phyloP scores from a whole-genome alignment of 1,140 invertebrate genomes.

The Drosophila jambulina region DNA sequence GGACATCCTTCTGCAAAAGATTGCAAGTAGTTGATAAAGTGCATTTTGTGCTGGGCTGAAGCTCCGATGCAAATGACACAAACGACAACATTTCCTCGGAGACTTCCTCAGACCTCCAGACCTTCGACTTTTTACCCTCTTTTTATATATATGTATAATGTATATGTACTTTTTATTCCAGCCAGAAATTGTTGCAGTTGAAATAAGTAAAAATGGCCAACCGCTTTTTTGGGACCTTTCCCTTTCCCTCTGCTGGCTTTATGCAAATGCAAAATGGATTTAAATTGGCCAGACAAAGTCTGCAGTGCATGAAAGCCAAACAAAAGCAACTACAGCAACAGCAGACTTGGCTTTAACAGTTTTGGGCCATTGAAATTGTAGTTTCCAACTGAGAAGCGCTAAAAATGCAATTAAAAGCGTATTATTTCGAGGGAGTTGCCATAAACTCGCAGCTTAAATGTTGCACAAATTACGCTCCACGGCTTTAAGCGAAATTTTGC shows the following conservation, averaged over 20 bases:
- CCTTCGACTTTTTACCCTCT: background rate
- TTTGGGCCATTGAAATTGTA: conserved; percentile 45
- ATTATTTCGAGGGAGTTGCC: conserved; percentile 24
- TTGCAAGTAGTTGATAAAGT: conserved; percentile 72
- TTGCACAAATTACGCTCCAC: conserved; percentile 54
- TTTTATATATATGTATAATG: background rate
- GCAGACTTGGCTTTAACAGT: conserved; percentile 44
- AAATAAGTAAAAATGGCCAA: conserved; percentile 61
- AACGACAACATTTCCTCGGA: conserved; percentile 56
- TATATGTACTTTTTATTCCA: conserved; percentile 13
- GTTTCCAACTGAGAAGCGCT: conserved; percentile 41
- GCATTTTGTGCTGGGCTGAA: conserved; percentile 59
- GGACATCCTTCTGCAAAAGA: conserved; percentile 42
- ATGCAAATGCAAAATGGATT: conserved; percentile 63
- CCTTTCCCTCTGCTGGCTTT: conserved; percentile 19
- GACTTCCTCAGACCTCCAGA: conserved; percentile 7
- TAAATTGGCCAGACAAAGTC: conserved; percentile 56
- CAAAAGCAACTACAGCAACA: conserved; percentile 4
- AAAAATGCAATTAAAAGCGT: conserved; percentile 71
- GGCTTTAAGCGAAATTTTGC: conserved; percentile 54
- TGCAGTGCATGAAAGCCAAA: conserved; percentile 36
- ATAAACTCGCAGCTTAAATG: conserved; percentile 50
- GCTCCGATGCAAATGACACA: conserved; percentile 53
- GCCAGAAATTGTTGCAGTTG: conserved; percentile 42
- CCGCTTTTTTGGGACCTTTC: conserved; percentile 12